Evolutionary conservation across 2,797 vertebrate genomes (phyloP).

Genomic region (Schizopygopsis malacanthus): DNA sequence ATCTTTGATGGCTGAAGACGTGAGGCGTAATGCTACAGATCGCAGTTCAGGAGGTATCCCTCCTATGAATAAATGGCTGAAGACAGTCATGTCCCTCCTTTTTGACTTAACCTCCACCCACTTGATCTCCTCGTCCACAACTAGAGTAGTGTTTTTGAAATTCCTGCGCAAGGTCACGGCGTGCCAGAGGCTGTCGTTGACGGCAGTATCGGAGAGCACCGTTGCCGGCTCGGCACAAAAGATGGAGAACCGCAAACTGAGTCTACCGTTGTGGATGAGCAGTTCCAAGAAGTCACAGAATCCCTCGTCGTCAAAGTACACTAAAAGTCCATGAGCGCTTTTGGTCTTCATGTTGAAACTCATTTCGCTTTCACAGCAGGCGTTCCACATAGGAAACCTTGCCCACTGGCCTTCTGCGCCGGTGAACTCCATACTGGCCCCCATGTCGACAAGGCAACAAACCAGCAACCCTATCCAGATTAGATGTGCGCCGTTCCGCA

Average conservation of each 20-base stretch:
- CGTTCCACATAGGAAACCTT: constrained; percentile 98
- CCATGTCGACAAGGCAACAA: constrained; percentile 88
- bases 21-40: constrained; percentile 89
- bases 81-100: constrained; percentile 97
- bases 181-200: constrained; percentile 95
- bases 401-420: constrained; percentile 97
- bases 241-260: constrained; percentile 97
- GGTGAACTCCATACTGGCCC: constrained; percentile 91
- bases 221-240: constrained; percentile 96
- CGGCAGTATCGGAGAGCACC: constrained; percentile 87
- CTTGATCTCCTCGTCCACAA: constrained; percentile 89
- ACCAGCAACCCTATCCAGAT: constrained; percentile 84
- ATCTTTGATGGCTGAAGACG: constrained; percentile 87
- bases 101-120: constrained; percentile 98
- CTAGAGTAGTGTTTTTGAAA: constrained; percentile 96
- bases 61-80: constrained; percentile 93
- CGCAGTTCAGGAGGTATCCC: constrained; percentile 91
- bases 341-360: constrained; percentile 99
- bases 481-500: constrained; percentile 75
- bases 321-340: constrained; percentile 93
- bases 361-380: constrained; percentile 98
- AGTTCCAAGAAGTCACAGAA: constrained; percentile 99
- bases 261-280: constrained; percentile 91
- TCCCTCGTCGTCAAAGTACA: constrained; percentile 97
- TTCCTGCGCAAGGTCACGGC: constrained; percentile 88